Conservation (phyloP, 2,113 vertebrate genomes). For the Microcebus lehilahytsara region DNA sequence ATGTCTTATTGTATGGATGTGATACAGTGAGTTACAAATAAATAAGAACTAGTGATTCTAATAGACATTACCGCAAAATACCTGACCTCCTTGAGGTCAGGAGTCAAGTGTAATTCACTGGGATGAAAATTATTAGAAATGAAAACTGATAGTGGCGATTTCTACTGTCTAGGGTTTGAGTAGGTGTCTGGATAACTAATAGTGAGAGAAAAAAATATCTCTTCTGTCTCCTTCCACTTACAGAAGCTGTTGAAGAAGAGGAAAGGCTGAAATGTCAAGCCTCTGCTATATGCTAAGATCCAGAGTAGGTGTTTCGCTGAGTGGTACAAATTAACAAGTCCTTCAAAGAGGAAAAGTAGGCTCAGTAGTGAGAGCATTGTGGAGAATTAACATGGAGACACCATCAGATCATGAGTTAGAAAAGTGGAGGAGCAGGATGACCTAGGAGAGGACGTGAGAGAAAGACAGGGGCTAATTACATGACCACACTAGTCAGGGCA, state of each 20-base stretch:
- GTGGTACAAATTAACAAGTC: neutral
- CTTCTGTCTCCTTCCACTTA: neutral
- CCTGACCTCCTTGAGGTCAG: neutral
- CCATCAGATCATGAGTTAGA: neutral
- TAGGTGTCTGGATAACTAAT: neutral
- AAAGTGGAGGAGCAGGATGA: neutral
- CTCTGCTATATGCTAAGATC: neutral
- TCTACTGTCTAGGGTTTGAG: neutral
- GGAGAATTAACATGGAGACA: neutral
- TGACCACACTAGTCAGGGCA: neutral
- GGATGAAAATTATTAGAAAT: neutral
- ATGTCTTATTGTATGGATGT: neutral
- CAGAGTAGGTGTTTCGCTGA: neutral
- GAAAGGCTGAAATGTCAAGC: neutral
- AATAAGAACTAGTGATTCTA: neutral
- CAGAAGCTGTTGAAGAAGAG: neutral
- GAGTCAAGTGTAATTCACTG: neutral
- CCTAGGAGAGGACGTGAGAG: neutral
- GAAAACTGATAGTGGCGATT: neutral
- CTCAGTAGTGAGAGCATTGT: neutral
- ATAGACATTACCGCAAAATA: neutral
- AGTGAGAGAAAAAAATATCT: neutral
- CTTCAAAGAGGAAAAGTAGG: neutral
- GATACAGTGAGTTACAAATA: neutral
- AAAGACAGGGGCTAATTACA: neutral